Evolutionary conservation across 2,797 vertebrate species (phyloP), one percentile per base, ranked within the genome.

Genomic region (Rhynchotus rufescens): DNA sequence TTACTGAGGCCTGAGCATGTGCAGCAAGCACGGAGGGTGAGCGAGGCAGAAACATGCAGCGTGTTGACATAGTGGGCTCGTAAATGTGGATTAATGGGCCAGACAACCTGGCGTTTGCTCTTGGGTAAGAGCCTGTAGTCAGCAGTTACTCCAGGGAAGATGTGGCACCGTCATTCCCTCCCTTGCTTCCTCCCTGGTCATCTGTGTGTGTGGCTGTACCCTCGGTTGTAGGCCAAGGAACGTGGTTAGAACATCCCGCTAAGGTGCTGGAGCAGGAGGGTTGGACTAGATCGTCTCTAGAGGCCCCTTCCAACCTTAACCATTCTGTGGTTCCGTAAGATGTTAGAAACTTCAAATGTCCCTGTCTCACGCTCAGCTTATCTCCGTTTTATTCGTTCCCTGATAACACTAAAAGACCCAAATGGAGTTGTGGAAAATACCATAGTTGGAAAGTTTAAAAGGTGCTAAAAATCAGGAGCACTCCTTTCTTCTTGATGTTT

Each of bases 1-100:
- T 54, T 54, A 13, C 21, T 4, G 6, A 66, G 73, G 38, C 0
- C 13, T 76, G 0, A 62, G 45, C 0, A 25, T 56, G 61, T 13
- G 40, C 10, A 0, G 11, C 19, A 65, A 15, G 6, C 72, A 45
- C n/a, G 45, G 75, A 54, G 28, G 28, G 40, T 49, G 0, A 62
- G 45, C 0, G 22, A 73, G 80, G 87, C 0, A 3, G 89, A 40
- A 79, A 44, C 14, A 45, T 47, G 2, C 17, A 81, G 56, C 4
- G 0, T 75, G 80, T 89, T 87, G 85, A 72, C 74, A 56, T 64
- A 76, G 44, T 30, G 23, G 20, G 38, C 80, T 91, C 73, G 51
- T 88, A 79, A 79, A 89, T 86, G 77, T 79, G 71, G 86, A 81
- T 89, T 95, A 86, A 64, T 95, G 86, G 90, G 83, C 89, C 91